Conservation (phyloP, 2,888 invertebrate species). For the Tiphia femorata region DNA sequence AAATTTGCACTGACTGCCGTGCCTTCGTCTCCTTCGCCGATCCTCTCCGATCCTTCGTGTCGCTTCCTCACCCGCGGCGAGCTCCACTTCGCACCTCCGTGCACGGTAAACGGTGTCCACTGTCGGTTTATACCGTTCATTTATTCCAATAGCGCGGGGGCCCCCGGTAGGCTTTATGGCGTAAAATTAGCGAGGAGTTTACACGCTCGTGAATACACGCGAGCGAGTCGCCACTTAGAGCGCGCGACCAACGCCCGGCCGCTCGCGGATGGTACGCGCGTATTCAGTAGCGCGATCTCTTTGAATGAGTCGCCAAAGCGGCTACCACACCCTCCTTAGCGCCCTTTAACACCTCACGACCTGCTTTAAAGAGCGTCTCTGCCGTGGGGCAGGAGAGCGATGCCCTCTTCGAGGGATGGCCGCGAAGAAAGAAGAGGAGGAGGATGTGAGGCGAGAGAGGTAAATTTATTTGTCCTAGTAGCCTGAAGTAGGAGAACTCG, state of each 20-base stretch:
- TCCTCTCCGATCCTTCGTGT: neutral
- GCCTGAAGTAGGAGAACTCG: too few species aligned
- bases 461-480: too few species aligned
- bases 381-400: neutral
- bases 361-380: conserved; percentile 46
- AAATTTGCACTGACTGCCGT: conserved; percentile 47
- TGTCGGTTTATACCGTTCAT: conserved; percentile 53
- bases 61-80: conserved; percentile 12
- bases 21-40: conserved; percentile 12
- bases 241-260: too few species aligned
- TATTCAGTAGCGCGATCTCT: conserved; percentile 49
- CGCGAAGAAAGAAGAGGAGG: neutral
- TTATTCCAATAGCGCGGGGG: conserved; percentile 59
- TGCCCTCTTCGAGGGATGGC: neutral
- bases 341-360: conserved; percentile 61
- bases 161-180: conserved; percentile 59
- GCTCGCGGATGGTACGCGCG: too few species aligned
- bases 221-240: conserved; percentile 62
- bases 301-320: conserved; percentile 45
- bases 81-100: conserved; percentile 58
- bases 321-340: conserved; percentile 66
- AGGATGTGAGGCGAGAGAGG: too few species aligned
- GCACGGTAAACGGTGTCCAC: conserved; percentile 48
- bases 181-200: conserved; percentile 63
- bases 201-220: too few species aligned